Base-by-base conservation (phyloP, 1,140 invertebrate species). In the Magallana ariakensis region DNA sequence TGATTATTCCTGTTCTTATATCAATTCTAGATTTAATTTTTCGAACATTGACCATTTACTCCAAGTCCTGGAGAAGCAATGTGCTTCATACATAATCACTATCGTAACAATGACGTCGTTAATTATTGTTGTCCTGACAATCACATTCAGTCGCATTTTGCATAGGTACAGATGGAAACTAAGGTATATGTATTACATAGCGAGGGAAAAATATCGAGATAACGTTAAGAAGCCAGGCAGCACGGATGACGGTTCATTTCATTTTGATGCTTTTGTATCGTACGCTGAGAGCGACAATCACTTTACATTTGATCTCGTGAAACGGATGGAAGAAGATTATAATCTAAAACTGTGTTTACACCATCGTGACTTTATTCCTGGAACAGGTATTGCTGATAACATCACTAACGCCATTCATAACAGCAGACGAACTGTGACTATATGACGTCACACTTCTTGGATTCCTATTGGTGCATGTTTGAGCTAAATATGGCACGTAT, bases 401-500 rank as follows among this genome's bases (percentile, higher is more conserved):
- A 96, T 97, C 82, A 92, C 96, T 26, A 94, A 94, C 70, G 95
- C 95, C 88, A 96, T 97, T 58, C 95, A 95, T 33, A 94, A 95
- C 70, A 96, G 96, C 91, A 54, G 80, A 22, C 46, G 95, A 92
- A 96, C 96, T 33, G 93, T 97, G 70, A 92, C 96, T 33, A 92
- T 97, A 94, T 97, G 60, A 96, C 96, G 87, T 95, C 96, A 90
- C 94, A 95, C 60, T 96, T 96, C 90, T 94, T 95, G 0, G 95
- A 95, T 88, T 96, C 96, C n/a, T 95, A 96, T 53, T 97, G 96
- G 96, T 96, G 96, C 91, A 89, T 95, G 66, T 96, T 96, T 95
- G 96, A 97, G 92, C 95, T 96, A 10, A 95, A 96, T 87, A 94
- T 92, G 91, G 90, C 91, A 11, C 81, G 86, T 19, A 90, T 91